A percentile compares a stretch with the other conserved stretches of the same genome.
These are phyloP conservation scores for Dipodomys spectabilis DNA, from an alignment of 2,113 vertebrate genomes.

Conservation along the genomic window DNA sequence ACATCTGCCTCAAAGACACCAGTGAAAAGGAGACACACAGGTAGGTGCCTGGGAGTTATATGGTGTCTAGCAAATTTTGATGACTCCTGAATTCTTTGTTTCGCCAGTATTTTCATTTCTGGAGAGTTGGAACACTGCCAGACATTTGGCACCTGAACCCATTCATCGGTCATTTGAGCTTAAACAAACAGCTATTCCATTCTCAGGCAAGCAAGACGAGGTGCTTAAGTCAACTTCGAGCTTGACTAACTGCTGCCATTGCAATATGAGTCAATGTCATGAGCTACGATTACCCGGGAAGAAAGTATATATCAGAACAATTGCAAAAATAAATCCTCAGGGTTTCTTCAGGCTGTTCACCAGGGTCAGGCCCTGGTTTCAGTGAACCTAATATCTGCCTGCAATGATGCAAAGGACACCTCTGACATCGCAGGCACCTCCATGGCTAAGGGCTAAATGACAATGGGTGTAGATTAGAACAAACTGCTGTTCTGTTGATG, in stretches of 20 bases:
- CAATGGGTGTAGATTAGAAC: background rate
- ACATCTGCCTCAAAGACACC: background rate
- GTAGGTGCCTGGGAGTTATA: background rate
- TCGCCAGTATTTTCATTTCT: background rate
- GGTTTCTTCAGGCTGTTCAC: background rate
- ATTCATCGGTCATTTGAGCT: background rate
- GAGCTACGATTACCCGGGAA: background rate
- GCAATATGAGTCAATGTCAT: background rate
- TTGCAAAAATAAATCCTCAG: background rate
- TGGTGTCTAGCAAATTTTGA: background rate
- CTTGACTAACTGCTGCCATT: background rate
- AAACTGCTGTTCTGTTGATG: background rate
- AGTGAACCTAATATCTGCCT: background rate
- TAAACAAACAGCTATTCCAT: background rate
- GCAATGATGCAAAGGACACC: background rate
- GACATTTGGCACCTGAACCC: background rate
- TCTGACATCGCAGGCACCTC: background rate
- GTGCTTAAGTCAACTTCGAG: background rate
- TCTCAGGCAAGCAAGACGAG: background rate
- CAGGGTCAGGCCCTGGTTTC: background rate
- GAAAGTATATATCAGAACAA: background rate
- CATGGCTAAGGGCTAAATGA: background rate
- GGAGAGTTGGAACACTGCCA: background rate
- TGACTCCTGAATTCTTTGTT: background rate
- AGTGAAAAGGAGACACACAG: background rate